Evolutionary conservation across 2,888 invertebrate genomes (phyloP).

Genomic region (Polyommatus iphigenia): DNA sequence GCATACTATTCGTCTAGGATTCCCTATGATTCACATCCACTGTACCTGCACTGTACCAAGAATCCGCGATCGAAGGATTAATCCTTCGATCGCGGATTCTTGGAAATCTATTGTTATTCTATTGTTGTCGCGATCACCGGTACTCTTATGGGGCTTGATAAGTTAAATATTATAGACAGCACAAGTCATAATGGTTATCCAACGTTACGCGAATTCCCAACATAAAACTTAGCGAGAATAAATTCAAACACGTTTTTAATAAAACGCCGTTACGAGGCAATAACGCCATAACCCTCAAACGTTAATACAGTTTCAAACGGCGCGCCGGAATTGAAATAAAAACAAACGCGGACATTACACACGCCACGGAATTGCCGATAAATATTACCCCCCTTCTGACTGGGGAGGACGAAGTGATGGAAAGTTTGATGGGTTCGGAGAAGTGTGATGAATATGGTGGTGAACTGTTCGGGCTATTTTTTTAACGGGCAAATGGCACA

Average conservation of each 20-base stretch:
- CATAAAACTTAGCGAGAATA: not conserved
- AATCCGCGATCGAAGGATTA: no score
- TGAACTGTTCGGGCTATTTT: no score
- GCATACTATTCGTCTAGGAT: no score
- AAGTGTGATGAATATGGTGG: not conserved
- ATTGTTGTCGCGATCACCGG: no score
- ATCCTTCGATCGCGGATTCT: no score
- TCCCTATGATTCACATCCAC: no score
- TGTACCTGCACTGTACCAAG: no score
- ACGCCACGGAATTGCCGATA: slow-evolving; percentile 23
- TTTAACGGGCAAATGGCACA: no score
- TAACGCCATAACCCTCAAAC: slow-evolving; percentile 11
- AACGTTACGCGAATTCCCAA: not conserved
- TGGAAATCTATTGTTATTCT: no score
- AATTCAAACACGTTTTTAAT: slow-evolving; percentile 23
- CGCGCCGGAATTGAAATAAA: slow-evolving; percentile 26
- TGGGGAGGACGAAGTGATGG: not conserved
- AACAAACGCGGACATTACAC: slow-evolving; percentile 25
- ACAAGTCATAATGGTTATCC: not conserved
- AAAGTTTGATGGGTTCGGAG: not conserved
- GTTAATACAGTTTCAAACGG: slow-evolving; percentile 24
- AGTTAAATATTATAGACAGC: no score
- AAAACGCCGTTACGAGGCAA: slow-evolving; percentile 19
- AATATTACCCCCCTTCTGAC: not conserved
- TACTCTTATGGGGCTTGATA: no score